phyloP scores from a whole-genome alignment of 1,140 invertebrate species.

The Rhopalosiphum maidis region DNA sequence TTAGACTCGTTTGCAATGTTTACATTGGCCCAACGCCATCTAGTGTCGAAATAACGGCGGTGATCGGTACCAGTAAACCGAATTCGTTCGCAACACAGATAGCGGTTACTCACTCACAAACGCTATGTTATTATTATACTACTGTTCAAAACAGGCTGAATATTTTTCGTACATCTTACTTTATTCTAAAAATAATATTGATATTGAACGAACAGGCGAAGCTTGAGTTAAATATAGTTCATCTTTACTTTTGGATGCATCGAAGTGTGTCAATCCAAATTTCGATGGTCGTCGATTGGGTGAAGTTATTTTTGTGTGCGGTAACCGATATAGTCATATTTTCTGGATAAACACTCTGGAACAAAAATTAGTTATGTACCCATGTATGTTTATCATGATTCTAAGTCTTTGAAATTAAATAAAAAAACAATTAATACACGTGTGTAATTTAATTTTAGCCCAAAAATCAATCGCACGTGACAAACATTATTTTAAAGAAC shows the following conservation, averaged over 20 bases:
- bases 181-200: background rate
- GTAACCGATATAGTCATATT: background rate
- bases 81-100: background rate
- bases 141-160: background rate
- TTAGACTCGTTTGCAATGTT: background rate
- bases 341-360: background rate
- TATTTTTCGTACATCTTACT: background rate
- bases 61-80: background rate
- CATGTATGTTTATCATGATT: background rate
- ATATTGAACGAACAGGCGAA: background rate
- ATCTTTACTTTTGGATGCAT: background rate
- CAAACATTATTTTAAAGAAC: background rate
- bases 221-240: background rate
- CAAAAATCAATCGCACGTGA: background rate
- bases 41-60: background rate
- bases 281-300: background rate
- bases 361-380: background rate
- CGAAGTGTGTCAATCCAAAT: background rate
- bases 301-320: background rate
- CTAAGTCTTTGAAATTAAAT: background rate
- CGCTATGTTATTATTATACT: background rate
- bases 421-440: background rate
- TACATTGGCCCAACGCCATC: constrained; percentile 15
- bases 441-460: background rate
- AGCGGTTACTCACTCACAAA: background rate